phyloP scores from a whole-genome alignment of 2,797 vertebrate species.

The Pangasius sanitwongsei region DNA sequence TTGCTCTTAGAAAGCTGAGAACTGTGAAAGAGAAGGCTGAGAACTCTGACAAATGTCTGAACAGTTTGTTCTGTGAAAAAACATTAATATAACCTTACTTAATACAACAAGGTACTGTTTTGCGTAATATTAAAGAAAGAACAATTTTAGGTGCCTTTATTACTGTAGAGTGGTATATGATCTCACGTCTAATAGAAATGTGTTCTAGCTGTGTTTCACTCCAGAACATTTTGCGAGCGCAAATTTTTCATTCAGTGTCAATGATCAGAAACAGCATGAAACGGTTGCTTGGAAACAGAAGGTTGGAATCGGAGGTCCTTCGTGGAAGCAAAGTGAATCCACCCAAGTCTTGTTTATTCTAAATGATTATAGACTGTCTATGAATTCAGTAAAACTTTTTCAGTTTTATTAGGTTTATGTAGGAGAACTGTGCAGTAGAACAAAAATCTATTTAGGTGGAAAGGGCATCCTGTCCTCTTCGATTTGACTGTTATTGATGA shows the following conservation, averaged over 20 bases:
- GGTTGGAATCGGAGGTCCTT: slow-evolving; percentile 11
- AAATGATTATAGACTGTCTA: not conserved
- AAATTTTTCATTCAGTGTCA: slow-evolving; percentile 11
- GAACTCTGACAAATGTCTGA: not conserved
- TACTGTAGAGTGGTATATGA: not conserved
- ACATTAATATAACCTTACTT: not conserved
- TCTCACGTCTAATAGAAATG: not conserved
- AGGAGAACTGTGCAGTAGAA: slow-evolving; percentile 1
- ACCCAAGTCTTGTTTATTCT: not conserved
- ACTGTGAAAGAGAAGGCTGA: not conserved
- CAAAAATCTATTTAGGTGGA: slow-evolving; percentile 30
- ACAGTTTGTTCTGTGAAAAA: not conserved
- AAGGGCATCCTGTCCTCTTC: slow-evolving; percentile 30
- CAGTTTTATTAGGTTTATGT: not conserved
- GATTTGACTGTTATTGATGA: slow-evolving; percentile 31
- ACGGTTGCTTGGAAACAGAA: slow-evolving; percentile 52
- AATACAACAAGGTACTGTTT: not conserved
- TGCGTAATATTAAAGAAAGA: not conserved
- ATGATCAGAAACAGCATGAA: slow-evolving; percentile 25
- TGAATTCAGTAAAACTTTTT: not conserved
- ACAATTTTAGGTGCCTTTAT: not conserved
- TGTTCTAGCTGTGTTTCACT: not conserved
- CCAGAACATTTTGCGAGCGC: slow-evolving; percentile 28
- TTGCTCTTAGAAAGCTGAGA: slow-evolving; percentile 1
- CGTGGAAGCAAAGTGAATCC: not conserved